Conservation (phyloP, 2,113 vertebrate genomes). For the western clawed frog (Xenopus tropicalis) region DNA sequence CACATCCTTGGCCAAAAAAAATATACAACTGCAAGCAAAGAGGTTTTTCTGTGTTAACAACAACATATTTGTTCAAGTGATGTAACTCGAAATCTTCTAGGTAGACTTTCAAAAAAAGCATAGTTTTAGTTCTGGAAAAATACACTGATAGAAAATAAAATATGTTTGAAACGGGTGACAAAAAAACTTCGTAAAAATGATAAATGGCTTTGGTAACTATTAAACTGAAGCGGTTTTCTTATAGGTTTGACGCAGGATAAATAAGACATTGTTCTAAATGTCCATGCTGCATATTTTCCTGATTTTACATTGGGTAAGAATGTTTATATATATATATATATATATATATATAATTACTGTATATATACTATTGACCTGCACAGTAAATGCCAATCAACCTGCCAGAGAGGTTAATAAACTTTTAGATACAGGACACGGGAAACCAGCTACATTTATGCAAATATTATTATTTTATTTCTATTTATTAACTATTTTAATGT, state of each 20-base stretch:
- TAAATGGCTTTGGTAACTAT: constrained; percentile 43
- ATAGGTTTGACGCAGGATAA: constrained; percentile 8
- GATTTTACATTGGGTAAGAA: constrained; percentile 7
- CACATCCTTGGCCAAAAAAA: constrained; percentile 88
- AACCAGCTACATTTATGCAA: too few relatives aligned
- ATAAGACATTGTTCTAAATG: background rate
- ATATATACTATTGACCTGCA: too few relatives aligned
- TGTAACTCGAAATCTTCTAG: constrained; percentile 76
- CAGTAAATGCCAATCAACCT: too few relatives aligned
- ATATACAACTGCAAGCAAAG: constrained; percentile 86
- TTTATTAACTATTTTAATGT: too few relatives aligned
- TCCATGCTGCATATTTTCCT: constrained; percentile 14
- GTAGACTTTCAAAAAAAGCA: constrained; percentile 59
- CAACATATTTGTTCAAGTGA: constrained; percentile 91
- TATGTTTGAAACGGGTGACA: constrained; percentile 45
- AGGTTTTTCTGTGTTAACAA: constrained; percentile 86
- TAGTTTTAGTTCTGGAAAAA: constrained; percentile 65
- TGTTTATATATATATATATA: too few relatives aligned
- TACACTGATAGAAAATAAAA: constrained; percentile 55
- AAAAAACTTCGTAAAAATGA: constrained; percentile 35
- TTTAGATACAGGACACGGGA: too few relatives aligned
- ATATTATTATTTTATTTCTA: too few relatives aligned
- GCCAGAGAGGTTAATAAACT: too few relatives aligned
- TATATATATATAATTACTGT: too few relatives aligned
- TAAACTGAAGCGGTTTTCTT: constrained; percentile 35